Evolutionary conservation across 1,140 invertebrate genomes (phyloP).

Genomic region (Condylostylus longicornis): DNA sequence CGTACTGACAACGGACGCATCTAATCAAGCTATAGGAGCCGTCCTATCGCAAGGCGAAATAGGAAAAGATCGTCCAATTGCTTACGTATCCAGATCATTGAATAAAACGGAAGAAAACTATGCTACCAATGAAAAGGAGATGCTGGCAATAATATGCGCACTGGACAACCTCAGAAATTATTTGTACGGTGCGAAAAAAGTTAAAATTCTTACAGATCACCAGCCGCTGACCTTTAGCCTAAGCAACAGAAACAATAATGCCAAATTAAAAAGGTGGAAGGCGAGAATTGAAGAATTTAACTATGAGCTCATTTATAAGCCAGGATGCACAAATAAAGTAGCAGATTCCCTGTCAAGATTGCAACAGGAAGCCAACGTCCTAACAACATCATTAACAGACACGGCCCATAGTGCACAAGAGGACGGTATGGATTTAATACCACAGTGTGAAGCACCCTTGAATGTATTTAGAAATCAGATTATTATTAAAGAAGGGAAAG

Average conservation of each 20-base stretch:
- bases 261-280: not conserved
- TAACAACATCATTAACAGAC: no score
- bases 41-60: constrained; percentile 7
- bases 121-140: constrained; percentile 29
- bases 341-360: constrained; percentile 1
- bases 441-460: no score
- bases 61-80: constrained; percentile 10
- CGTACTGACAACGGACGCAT: constrained; percentile 7
- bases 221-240: constrained; percentile 2
- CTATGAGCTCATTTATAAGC: not conserved
- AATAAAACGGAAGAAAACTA: constrained; percentile 26
- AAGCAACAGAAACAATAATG: not conserved
- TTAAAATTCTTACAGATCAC: constrained; percentile 5
- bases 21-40: constrained; percentile 4
- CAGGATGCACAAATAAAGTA: not conserved
- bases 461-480: no score
- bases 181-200: constrained; percentile 17
- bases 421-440: no score
- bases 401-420: no score
- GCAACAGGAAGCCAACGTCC: no score
- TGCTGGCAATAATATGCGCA: no score
- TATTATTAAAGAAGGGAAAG: no score
- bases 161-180: no score
- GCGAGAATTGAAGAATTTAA: not conserved
- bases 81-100: constrained; percentile 29